phyloP scores from a whole-genome alignment of 1,140 invertebrate species.

The Magallana ariakensis region DNA sequence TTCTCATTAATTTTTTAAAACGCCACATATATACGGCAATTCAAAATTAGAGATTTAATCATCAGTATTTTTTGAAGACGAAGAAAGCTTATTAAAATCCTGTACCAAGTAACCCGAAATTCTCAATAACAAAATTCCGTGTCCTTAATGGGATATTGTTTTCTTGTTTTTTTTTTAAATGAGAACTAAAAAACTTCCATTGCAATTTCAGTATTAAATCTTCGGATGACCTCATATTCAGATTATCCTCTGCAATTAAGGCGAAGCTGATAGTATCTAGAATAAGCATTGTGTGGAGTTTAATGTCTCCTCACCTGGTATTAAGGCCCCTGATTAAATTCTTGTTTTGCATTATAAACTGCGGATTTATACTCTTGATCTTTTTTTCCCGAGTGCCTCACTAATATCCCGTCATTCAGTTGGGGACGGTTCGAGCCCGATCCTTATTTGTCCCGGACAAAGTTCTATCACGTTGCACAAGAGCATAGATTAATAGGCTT shows the following conservation, averaged over 20 bases:
- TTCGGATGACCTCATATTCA: slow-evolving; percentile 11
- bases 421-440: slow-evolving; percentile 44
- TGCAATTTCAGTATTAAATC: slow-evolving; percentile 24
- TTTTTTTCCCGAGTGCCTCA: slow-evolving; percentile 35
- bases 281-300: slow-evolving; percentile 22
- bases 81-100: background rate
- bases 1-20: no score
- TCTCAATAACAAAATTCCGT: background rate
- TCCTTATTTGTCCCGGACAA: slow-evolving; percentile 50
- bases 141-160: background rate
- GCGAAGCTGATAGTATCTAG: slow-evolving; percentile 12
- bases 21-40: no score
- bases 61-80: no score
- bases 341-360: slow-evolving; percentile 39
- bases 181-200: background rate
- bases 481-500: slow-evolving; percentile 58
- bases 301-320: slow-evolving; percentile 29
- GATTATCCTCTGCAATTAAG: slow-evolving; percentile 28
- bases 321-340: slow-evolving; percentile 38
- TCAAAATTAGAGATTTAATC: no score
- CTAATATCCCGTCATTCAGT: slow-evolving; percentile 30
- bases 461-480: slow-evolving; percentile 56
- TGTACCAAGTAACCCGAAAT: background rate
- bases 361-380: slow-evolving; percentile 21
- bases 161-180: slow-evolving; percentile 20